A percentile compares a stretch with the other conserved stretches of the same genome.
Conservation (phyloP, 2,888 invertebrate species). For the Nomada fabriciana region DNA sequence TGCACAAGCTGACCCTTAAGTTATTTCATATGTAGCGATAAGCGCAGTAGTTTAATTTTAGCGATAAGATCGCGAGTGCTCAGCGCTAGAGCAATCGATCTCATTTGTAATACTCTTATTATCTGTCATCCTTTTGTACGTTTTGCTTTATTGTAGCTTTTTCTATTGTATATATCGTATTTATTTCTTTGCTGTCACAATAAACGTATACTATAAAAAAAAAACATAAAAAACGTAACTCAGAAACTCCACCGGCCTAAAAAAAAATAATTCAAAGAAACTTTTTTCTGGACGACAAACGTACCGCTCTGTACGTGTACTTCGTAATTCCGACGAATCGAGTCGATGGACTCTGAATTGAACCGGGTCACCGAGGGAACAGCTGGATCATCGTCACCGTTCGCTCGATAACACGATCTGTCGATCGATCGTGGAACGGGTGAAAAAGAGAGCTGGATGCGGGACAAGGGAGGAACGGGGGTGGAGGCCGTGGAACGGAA, state of each 20-base stretch:
- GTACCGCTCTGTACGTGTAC: neutral
- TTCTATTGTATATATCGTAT: no score
- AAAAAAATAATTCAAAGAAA: neutral
- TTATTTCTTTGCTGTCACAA: no score
- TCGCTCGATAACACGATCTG: conserved; percentile 49
- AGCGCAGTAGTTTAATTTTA: no score
- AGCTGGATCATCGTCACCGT: conserved; percentile 2
- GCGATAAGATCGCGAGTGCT: no score
- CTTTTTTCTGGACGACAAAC: neutral
- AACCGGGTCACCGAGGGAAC: neutral
- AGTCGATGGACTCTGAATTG: neutral
- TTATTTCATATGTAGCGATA: no score
- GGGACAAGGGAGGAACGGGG: neutral
- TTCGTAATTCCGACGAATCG: neutral
- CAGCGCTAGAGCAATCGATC: no score
- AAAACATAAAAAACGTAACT: no score
- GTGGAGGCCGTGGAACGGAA: conserved; percentile 33
- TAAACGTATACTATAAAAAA: no score
- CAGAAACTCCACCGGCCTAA: neutral
- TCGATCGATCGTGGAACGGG: conserved; percentile 5
- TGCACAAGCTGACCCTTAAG: no score
- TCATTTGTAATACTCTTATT: no score
- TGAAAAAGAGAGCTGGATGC: neutral
- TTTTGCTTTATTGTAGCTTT: no score
- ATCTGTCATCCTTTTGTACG: no score